Conservation (phyloP, 2,888 invertebrate genomes). For the Cabera pusaria region DNA sequence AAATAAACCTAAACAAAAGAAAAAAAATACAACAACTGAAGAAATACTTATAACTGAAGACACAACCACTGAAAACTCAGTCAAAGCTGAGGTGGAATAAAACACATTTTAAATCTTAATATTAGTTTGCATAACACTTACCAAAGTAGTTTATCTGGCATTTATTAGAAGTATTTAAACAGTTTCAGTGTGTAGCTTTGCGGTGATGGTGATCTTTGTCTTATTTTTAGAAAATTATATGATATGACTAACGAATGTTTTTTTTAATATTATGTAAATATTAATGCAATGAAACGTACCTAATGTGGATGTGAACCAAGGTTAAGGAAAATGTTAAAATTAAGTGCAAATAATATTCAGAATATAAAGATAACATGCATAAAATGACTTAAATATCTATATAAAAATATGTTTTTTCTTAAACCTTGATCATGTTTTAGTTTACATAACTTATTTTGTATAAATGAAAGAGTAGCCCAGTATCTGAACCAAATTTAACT, state of each 20-base stretch:
- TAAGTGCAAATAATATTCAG: too few species aligned
- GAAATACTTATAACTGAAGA: background rate
- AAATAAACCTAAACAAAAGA: slow-evolving; percentile 17
- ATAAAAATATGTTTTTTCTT: too few species aligned
- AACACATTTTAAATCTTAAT: background rate
- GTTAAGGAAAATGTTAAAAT: too few species aligned
- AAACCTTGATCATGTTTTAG: background rate
- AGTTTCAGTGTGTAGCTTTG: slow-evolving; percentile 14
- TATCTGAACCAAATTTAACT: slow-evolving; percentile 16
- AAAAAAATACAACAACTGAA: slow-evolving; percentile 17
- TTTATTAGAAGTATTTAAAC: slow-evolving; percentile 46
- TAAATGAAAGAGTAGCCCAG: slow-evolving; percentile 17
- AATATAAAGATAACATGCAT: too few species aligned
- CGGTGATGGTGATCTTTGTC: slow-evolving; percentile 40
- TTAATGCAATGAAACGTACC: too few species aligned
- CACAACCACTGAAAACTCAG: background rate
- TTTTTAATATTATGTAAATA: too few species aligned
- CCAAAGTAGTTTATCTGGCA: too few species aligned
- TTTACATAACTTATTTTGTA: background rate
- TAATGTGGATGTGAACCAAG: too few species aligned
- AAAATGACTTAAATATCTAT: too few species aligned
- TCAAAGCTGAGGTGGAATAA: background rate
- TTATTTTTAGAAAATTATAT: too few species aligned
- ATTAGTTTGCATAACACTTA: too few species aligned
- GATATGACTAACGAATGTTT: too few species aligned